Conservation (phyloP, 2,888 invertebrate genomes). For the Enoplolaimus lenunculus region DNA sequence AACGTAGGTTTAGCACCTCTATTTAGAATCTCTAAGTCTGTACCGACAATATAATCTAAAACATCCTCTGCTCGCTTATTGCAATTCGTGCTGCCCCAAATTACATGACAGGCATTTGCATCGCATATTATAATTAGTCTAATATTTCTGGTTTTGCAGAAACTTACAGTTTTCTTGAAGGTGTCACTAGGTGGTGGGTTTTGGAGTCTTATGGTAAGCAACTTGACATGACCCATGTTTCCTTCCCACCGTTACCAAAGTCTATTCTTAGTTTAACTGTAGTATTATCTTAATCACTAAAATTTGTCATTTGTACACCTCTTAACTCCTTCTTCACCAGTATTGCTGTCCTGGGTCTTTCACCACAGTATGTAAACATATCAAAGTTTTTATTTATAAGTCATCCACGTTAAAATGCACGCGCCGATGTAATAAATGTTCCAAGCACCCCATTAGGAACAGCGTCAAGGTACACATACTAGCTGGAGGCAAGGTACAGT, state of each 20-base stretch:
- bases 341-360: not conserved
- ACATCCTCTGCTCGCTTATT: not conserved
- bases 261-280: not conserved
- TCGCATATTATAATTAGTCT: not conserved
- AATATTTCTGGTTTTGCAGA: not conserved
- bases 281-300: not conserved
- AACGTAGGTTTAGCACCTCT: not conserved
- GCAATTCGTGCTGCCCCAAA: not conserved
- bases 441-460: no score
- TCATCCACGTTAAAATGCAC: no score
- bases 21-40: not conserved
- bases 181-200: not conserved
- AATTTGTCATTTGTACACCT: not conserved
- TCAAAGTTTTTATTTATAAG: not conserved
- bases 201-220: slow-evolving; percentile 5
- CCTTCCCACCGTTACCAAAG: not conserved
- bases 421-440: no score
- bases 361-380: not conserved
- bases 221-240: not conserved
- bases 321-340: not conserved
- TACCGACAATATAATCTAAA: not conserved
- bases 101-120: not conserved
- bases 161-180: not conserved
- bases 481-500: no score
- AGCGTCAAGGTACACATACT: no score